Evolutionary conservation across 2,113 vertebrate genomes (phyloP).

Genomic region (Nycticorax nycticorax): DNA sequence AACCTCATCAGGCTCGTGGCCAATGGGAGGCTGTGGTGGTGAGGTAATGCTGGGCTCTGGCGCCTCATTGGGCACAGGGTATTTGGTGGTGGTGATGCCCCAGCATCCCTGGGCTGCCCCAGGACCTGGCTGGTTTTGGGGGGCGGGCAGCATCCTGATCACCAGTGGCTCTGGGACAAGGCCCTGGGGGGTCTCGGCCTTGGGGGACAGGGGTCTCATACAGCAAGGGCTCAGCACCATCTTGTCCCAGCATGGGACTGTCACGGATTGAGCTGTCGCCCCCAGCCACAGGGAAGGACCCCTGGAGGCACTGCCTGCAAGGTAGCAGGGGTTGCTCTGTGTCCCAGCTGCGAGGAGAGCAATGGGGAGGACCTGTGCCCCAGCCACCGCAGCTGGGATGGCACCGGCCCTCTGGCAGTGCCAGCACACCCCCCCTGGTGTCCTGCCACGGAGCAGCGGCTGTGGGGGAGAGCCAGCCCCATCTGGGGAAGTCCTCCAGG

Average conservation of each 20-base stretch:
- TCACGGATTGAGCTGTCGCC: neutral
- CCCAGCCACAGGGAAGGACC: neutral
- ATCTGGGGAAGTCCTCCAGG: neutral
- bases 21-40: neutral
- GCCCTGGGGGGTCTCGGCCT: too few relatives aligned
- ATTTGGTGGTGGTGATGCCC: neutral
- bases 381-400: neutral
- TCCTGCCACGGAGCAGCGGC: neutral
- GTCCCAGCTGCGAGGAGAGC: neutral
- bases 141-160: neutral
- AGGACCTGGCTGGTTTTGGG: neutral
- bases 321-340: neutral
- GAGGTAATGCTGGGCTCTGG: conserved; percentile 29
- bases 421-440: rapidly evolving
- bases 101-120: neutral
- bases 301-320: neutral
- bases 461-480: neutral
- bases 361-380: neutral
- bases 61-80: neutral
- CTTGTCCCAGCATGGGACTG: neutral
- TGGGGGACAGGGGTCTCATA: neutral
- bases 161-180: neutral
- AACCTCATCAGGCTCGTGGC: neutral
- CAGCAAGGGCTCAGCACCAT: neutral
- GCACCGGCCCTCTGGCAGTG: neutral